phyloP scores from a whole-genome alignment of 2,888 invertebrate genomes.

The Shargacucullia verbasci region DNA sequence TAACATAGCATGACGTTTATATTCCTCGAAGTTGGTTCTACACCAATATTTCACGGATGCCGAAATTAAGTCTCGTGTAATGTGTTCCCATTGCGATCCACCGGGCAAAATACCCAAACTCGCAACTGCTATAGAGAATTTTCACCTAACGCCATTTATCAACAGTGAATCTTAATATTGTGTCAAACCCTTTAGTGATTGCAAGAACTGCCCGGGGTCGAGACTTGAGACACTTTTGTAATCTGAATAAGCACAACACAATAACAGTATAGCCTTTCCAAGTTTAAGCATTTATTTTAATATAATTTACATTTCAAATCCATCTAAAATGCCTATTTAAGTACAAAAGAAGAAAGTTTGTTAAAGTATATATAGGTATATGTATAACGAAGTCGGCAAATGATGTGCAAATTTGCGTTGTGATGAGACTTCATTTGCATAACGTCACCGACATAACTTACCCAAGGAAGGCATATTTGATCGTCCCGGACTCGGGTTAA shows the following conservation, averaged over 20 bases:
- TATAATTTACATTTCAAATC: slow-evolving; percentile 53
- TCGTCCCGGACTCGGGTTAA: slow-evolving; percentile 29
- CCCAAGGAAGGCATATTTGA: slow-evolving; percentile 54
- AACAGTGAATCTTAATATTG: too few species aligned
- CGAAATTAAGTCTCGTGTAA: too few species aligned
- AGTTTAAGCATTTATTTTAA: slow-evolving; percentile 44
- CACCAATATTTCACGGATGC: too few species aligned
- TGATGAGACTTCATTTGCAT: slow-evolving; percentile 62
- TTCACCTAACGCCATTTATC: too few species aligned
- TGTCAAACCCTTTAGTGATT: not conserved
- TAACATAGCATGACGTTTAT: too few species aligned
- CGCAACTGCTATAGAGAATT: too few species aligned
- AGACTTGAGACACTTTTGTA: slow-evolving; percentile 4
- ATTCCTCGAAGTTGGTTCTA: too few species aligned
- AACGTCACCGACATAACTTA: slow-evolving; percentile 59
- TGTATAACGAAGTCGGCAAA: slow-evolving; percentile 59
- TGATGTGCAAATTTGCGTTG: slow-evolving; percentile 62
- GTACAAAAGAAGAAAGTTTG: slow-evolving; percentile 58
- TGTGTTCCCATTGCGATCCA: too few species aligned
- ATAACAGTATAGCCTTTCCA: slow-evolving; percentile 34
- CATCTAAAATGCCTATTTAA: slow-evolving; percentile 47
- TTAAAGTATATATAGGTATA: slow-evolving; percentile 56
- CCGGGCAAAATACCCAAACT: too few species aligned
- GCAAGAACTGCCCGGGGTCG: not conserved
- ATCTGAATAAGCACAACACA: slow-evolving; percentile 15